These are phyloP conservation scores for Cynodonichthys magdalenae DNA, from an alignment of 2,797 vertebrate genomes.

Conservation along the genomic window DNA sequence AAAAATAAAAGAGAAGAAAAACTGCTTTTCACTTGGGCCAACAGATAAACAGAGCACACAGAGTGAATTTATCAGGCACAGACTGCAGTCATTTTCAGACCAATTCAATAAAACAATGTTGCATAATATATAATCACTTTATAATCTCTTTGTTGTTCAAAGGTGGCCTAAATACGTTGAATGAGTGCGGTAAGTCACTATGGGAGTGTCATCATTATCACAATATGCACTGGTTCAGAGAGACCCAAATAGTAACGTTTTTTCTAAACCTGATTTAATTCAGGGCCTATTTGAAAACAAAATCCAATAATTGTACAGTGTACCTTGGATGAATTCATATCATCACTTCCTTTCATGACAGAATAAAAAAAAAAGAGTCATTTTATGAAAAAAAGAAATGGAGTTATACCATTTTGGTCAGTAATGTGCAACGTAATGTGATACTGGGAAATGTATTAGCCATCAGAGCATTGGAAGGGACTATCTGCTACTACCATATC, in stretches of 20 bases:
- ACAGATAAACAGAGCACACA: constrained; percentile 35
- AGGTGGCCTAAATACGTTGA: constrained; percentile 30
- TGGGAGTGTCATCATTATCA: constrained; percentile 3
- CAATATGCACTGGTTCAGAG: neutral
- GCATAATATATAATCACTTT: constrained; percentile 20
- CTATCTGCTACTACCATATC: too few species aligned
- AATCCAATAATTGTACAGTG: too few species aligned
- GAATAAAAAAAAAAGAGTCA: too few species aligned
- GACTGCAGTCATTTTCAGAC: constrained; percentile 5
- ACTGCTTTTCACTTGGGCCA: constrained; percentile 51
- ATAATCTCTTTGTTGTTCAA: constrained; percentile 17
- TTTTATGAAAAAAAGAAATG: too few species aligned
- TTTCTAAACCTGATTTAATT: constrained; percentile 2
- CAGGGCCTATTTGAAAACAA: neutral
- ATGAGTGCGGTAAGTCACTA: constrained; percentile 4
- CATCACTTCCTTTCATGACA: too few species aligned
- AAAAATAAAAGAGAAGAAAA: constrained; percentile 41
- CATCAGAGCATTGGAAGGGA: too few species aligned
- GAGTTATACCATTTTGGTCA: too few species aligned
- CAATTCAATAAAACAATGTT: constrained; percentile 12
- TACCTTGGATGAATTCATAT: too few species aligned
- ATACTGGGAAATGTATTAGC: too few species aligned
- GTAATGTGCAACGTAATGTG: too few species aligned
- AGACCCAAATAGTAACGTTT: neutral
- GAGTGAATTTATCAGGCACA: constrained; percentile 11